Base-by-base conservation (phyloP, 2,113 vertebrate species). In the Neotoma lepida region DNA sequence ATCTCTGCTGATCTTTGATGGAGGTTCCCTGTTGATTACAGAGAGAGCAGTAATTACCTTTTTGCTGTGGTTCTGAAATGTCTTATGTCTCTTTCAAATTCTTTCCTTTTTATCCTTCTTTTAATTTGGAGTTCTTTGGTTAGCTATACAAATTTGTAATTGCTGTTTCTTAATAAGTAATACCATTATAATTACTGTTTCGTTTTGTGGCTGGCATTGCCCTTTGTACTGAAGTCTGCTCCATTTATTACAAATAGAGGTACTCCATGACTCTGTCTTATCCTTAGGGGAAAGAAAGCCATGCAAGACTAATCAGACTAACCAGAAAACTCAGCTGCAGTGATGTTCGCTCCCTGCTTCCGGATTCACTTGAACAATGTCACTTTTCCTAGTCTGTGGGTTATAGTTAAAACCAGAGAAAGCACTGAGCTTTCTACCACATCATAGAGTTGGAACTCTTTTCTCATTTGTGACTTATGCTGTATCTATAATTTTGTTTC, bases 91-190 rank as follows among this genome's bases (percentile, higher is more conserved):
- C 4, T 39, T 13, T 41, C 30, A 77, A 71, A 44, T 68, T 68
- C 26, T 49, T 91, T 73, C 1, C 28, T 88, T 87, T 90, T 58
- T 51, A 33, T 90, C 14, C 2, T 46, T 35, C 41, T 39, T 71
- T 15, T 85, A 78, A 58, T 90, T 85, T 93, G 28, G 73, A 64
- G 2, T 28, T 61, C 64, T 92, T 89, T 89, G 56, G 64, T 68
- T 90, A 70, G 13, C 14, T 5, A 46, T 44, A 76, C 18, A 33
- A 39, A 41, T 88, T 73, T 63, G 51, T 35, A 28, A 46, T 76
- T 58, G 54, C 9, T n/a, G n/a, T 86, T 22, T 64, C 17, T 46
- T 49, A 66, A 35, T 66, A 46, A 35, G 44, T 35, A 64, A 33
- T 64, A 35, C 44, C 41, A 64, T 46, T 33, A 33, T 35, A 64